Conservation (phyloP, 2,888 invertebrate species). For the Congeria kusceri region DNA sequence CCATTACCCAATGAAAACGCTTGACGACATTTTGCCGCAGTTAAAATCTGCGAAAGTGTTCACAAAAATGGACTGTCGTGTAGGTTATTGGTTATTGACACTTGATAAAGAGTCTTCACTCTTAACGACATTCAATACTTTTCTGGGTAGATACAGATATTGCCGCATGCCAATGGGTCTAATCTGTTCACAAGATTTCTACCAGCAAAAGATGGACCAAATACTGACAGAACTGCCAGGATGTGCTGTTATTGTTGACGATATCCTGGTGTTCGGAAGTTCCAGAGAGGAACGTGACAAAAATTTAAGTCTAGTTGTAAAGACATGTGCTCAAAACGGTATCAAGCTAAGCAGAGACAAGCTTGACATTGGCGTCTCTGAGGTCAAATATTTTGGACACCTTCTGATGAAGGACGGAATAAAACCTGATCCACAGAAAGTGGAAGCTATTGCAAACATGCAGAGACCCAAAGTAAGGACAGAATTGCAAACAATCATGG, state of each 20-base stretch:
- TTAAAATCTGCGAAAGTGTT: conserved; percentile 17
- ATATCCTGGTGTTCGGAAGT: conserved; percentile 13
- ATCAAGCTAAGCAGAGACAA: conserved; percentile 38
- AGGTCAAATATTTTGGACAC: conserved; percentile 46
- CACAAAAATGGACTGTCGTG: conserved; percentile 12
- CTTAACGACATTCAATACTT: conserved; percentile 19
- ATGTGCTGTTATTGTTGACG: conserved; percentile 18
- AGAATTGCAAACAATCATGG: not conserved
- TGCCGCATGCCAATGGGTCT: conserved; percentile 13
- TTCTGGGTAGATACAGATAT: conserved; percentile 18
- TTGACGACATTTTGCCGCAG: conserved; percentile 28
- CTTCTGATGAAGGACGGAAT: conserved; percentile 33
- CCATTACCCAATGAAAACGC: conserved; percentile 28
- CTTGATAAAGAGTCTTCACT: conserved; percentile 14
- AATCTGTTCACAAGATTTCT: conserved; percentile 10
- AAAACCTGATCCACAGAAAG: conserved; percentile 39
- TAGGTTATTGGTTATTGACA: conserved; percentile 18
- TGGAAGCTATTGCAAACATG: conserved; percentile 42
- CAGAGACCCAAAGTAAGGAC: conserved; percentile 10
- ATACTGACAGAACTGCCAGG: conserved; percentile 9
- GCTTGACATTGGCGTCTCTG: conserved; percentile 20
- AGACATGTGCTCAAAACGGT: conserved; percentile 6
- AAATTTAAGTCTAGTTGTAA: conserved; percentile 12
- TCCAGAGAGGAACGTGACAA: conserved; percentile 9
- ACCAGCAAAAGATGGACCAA: conserved; percentile 14